These are phyloP conservation scores for Acanthaster planci DNA, from an alignment of 35 echinoderm and acorn worm genomes.

Conservation along the genomic window DNA sequence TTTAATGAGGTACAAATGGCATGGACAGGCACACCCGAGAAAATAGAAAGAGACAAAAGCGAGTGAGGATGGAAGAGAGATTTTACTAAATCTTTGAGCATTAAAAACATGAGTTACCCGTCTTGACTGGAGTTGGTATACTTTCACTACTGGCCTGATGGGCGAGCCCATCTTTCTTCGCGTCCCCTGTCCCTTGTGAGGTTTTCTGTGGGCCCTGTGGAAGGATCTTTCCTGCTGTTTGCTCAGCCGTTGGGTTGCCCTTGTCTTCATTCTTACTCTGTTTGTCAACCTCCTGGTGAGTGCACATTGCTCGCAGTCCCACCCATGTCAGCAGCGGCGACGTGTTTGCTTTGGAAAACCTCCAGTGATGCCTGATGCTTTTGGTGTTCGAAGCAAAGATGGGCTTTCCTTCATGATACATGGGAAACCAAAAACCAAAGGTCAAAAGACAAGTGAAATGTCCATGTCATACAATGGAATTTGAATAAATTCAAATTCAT, in stretches of 20 bases:
- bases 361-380: not conserved
- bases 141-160: too few species aligned
- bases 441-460: too few species aligned
- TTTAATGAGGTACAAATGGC: too few species aligned
- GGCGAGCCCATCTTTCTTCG: not conserved
- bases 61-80: too few species aligned
- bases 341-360: not conserved
- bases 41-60: too few species aligned
- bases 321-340: not conserved
- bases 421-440: too few species aligned
- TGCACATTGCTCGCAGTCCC: constrained; percentile 1
- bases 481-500: too few species aligned
- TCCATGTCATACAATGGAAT: too few species aligned
- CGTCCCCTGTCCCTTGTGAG: not conserved
- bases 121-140: too few species aligned
- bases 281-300: not conserved
- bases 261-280: not conserved
- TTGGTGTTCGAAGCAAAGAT: not conserved
- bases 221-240: not conserved
- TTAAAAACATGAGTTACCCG: too few species aligned
- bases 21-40: too few species aligned
- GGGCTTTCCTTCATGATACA: not conserved
- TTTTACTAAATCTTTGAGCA: too few species aligned
- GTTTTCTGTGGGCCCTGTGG: not conserved
- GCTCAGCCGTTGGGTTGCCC: not conserved